Evolutionary conservation across 2,113 vertebrate genomes (phyloP).

Genomic region (Cryptotis parvus): DNA sequence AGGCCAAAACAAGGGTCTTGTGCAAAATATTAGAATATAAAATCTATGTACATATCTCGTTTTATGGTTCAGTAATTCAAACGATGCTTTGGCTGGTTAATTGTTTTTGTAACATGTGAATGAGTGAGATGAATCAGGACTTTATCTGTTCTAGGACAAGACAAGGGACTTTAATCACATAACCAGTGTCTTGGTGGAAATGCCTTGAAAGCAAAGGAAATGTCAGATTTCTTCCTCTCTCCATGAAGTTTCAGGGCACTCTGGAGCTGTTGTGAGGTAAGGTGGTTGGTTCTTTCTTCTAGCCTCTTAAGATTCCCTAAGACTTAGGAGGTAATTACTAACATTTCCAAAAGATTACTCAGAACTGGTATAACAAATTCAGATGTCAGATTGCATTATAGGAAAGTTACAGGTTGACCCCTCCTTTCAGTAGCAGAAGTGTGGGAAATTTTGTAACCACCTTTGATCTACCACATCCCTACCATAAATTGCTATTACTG

Average conservation of each 20-base stretch:
- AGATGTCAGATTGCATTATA: neutral
- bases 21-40: neutral
- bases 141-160: no score
- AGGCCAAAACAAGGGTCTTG: neutral
- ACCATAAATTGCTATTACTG: neutral
- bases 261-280: neutral
- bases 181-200: neutral
- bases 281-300: neutral
- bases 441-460: neutral
- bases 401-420: neutral
- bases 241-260: neutral
- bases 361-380: neutral
- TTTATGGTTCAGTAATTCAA: neutral
- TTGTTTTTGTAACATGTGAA: neutral
- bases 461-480: neutral
- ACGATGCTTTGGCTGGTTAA: neutral
- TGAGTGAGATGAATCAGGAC: neutral
- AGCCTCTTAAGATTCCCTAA: neutral
- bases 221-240: neutral
- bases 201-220: neutral
- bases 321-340: neutral
- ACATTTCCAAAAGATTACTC: neutral
- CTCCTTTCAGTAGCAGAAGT: neutral
- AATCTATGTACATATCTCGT: neutral
- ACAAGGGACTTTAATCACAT: neutral